These are phyloP conservation scores for Tubulanus polymorphus DNA, from an alignment of 2,888 invertebrate species.

Conservation along the genomic window DNA sequence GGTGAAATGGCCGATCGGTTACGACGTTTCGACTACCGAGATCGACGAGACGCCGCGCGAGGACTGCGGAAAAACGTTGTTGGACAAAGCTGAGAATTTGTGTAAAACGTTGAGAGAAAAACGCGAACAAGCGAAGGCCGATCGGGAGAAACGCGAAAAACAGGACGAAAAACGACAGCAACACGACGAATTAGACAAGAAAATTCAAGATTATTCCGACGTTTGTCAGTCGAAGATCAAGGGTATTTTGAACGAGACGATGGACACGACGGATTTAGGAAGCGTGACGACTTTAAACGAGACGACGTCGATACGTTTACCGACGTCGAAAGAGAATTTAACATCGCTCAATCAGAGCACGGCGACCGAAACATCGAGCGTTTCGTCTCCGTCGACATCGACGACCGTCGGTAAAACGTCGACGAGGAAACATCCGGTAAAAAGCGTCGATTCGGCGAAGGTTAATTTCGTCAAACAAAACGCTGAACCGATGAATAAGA, in stretches of 20 bases:
- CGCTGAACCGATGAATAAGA: constrained; percentile 13
- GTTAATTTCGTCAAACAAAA: background rate
- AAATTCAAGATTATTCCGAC: constrained; percentile 23
- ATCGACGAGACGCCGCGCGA: background rate
- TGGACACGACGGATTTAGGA: constrained; percentile 1
- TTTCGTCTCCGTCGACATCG: background rate
- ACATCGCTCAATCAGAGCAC: background rate
- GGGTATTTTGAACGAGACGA: constrained; percentile 11
- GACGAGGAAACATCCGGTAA: background rate
- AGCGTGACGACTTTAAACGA: too few relatives aligned
- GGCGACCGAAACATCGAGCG: background rate
- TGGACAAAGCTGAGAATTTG: constrained; percentile 15
- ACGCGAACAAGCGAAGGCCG: constrained; percentile 23
- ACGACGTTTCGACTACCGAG: background rate
- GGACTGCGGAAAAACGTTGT: background rate
- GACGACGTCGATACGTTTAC: too few relatives aligned
- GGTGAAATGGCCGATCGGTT: too few relatives aligned
- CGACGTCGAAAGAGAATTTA: too few relatives aligned
- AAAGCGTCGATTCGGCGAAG: background rate
- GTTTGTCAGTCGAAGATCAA: constrained; percentile 27
- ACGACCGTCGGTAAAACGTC: background rate
- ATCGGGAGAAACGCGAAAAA: constrained; percentile 22
- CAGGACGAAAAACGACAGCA: constrained; percentile 25
- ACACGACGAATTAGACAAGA: constrained; percentile 23
- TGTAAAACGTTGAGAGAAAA: constrained; percentile 33